Evolutionary conservation across 2,888 invertebrate species (phyloP).

Genomic region (Globia sparganii): DNA sequence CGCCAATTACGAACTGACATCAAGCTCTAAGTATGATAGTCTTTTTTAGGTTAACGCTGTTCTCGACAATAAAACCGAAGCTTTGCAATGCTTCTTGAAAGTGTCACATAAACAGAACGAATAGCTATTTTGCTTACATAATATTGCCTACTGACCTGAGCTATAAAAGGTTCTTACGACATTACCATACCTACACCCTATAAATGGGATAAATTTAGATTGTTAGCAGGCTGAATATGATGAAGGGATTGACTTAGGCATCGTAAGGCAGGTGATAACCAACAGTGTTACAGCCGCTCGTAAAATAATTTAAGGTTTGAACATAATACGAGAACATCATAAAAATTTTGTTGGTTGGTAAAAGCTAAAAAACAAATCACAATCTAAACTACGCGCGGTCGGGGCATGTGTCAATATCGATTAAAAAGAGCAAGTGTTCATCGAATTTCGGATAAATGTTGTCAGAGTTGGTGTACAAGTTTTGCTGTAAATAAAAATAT

Average conservation of each 20-base stretch:
- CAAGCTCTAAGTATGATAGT: slow-evolving; percentile 39
- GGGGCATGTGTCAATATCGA: background rate
- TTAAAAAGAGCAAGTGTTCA: background rate
- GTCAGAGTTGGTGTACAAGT: background rate
- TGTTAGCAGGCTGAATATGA: slow-evolving; percentile 49
- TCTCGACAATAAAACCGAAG: slow-evolving; percentile 43
- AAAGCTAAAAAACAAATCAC: slow-evolving; percentile 1
- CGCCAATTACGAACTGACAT: slow-evolving; percentile 4
- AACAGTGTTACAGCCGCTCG: slow-evolving; percentile 22
- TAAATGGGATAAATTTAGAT: slow-evolving; percentile 58
- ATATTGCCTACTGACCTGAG: slow-evolving; percentile 66
- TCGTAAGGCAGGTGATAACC: slow-evolving; percentile 30
- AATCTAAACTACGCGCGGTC: background rate
- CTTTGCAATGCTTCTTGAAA: slow-evolving; percentile 57
- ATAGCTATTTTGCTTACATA: slow-evolving; percentile 63
- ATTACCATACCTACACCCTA: slow-evolving; percentile 46
- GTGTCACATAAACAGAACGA: slow-evolving; percentile 60
- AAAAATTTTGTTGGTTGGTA: background rate
- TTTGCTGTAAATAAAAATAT: slow-evolving; percentile 1
- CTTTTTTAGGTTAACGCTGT: slow-evolving; percentile 52
- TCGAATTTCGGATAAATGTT: background rate
- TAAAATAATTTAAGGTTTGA: slow-evolving; percentile 39
- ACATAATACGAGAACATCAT: slow-evolving; percentile 12
- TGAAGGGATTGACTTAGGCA: slow-evolving; percentile 28
- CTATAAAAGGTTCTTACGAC: slow-evolving; percentile 58